These are phyloP conservation scores for Symphodus melops DNA, from an alignment of 2,113 vertebrate species.

Conservation along the genomic window DNA sequence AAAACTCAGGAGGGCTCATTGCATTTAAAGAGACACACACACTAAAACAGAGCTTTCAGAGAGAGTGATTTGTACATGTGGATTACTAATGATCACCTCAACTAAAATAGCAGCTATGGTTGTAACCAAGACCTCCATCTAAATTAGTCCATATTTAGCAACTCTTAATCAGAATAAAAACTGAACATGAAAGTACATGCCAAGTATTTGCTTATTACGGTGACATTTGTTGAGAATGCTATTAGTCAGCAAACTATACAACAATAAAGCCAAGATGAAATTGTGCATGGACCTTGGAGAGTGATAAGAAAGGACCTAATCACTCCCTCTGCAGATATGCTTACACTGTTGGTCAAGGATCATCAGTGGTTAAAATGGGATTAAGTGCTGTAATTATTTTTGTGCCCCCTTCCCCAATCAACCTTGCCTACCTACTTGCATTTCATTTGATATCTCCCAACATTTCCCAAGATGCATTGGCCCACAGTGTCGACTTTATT, in stretches of 20 bases:
- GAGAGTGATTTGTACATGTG: no score
- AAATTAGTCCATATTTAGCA: neutral
- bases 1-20: no score
- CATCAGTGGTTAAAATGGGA: conserved; percentile 26
- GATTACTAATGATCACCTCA: neutral
- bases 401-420: conserved; percentile 11
- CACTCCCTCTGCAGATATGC: neutral
- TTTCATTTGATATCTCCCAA: conserved; percentile 43
- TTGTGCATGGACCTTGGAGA: conserved; percentile 14
- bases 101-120: neutral
- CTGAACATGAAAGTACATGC: neutral
- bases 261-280: conserved; percentile 9
- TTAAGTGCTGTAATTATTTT: conserved; percentile 37
- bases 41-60: no score
- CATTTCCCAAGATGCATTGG: conserved; percentile 39
- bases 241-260: neutral
- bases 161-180: neutral
- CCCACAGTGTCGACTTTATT: conserved; percentile 12
- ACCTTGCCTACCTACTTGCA: conserved; percentile 11
- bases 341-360: conserved; percentile 14
- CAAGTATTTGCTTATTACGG: neutral
- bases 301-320: conserved; percentile 28
- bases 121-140: neutral
- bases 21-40: no score
- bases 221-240: neutral